Percentiles rank a stretch among this genome's conserved stretches.
phyloP scores from a whole-genome alignment of 2,797 vertebrate species.

The Bradypodion ventrale region DNA sequence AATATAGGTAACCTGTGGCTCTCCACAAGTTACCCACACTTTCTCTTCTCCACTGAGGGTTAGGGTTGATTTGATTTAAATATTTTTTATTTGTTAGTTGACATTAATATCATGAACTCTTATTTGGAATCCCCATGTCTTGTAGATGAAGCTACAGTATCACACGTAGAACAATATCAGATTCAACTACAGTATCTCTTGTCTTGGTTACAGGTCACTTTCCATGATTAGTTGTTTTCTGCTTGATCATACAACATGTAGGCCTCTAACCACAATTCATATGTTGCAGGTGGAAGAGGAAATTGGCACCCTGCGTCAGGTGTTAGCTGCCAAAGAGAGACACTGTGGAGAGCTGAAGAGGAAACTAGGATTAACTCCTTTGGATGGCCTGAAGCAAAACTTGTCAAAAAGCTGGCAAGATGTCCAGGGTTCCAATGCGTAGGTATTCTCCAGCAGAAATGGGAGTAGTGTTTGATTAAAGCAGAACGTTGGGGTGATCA shows the following conservation, averaged over 20 bases:
- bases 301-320: conserved; percentile 92
- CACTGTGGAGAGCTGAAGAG: conserved; percentile 91
- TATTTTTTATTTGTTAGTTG: no score
- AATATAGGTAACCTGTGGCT: no score
- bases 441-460: conserved; percentile 67
- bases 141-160: no score
- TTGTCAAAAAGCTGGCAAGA: conserved; percentile 93
- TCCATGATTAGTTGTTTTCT: background rate
- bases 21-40: no score
- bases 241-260: rapidly evolving
- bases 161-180: background rate
- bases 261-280: background rate
- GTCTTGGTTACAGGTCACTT: background rate
- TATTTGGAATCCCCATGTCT: background rate
- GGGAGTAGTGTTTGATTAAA: background rate
- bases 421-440: conserved; percentile 94
- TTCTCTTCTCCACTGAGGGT: no score
- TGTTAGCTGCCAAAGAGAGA: conserved; percentile 93
- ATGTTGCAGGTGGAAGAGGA: conserved; percentile 92
- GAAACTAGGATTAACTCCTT: conserved; percentile 90
- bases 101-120: no score
- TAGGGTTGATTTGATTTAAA: no score
- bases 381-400: conserved; percentile 90
- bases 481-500: no score
- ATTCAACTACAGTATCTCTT: no score